These are phyloP conservation scores for Leptestheria dahalacensis DNA, from an alignment of 1,140 invertebrate genomes.

Conservation along the genomic window DNA sequence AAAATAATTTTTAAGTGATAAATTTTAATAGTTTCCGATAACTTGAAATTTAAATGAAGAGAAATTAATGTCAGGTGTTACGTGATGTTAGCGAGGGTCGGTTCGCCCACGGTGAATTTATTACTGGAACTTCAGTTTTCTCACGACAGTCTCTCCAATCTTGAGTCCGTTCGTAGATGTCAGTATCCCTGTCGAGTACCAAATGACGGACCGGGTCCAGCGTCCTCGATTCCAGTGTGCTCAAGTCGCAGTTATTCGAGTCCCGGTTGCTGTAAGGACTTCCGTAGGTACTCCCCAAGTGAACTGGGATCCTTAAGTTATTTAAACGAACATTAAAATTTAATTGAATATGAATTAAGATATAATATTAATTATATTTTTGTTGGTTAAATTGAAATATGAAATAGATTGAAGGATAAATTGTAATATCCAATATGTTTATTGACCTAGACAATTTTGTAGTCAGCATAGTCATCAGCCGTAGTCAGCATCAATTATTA, in stretches of 20 bases:
- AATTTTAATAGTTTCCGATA: not conserved
- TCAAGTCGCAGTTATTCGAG: slow-evolving; percentile 58
- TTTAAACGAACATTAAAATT: not conserved
- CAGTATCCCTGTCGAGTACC: slow-evolving; percentile 55
- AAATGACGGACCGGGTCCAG: slow-evolving; percentile 55
- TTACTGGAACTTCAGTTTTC: slow-evolving; percentile 7
- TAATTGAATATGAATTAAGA: too few relatives aligned
- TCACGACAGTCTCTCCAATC: slow-evolving; percentile 7
- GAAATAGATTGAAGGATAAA: too few relatives aligned
- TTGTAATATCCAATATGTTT: too few relatives aligned
- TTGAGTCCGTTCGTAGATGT: slow-evolving; percentile 46
- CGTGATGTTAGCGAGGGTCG: slow-evolving; percentile 11
- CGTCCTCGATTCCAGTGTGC: slow-evolving; percentile 43
- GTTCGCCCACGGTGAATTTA: not conserved
- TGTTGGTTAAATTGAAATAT: too few relatives aligned
- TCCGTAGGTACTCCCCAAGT: not conserved
- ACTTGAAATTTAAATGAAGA: too few relatives aligned
- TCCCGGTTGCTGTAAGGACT: slow-evolving; percentile 12
- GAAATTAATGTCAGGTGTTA: not conserved
- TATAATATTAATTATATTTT: too few relatives aligned
- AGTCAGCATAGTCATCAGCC: too few relatives aligned
- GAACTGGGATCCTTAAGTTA: not conserved
- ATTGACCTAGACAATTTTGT: too few relatives aligned
- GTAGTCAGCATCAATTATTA: not conserved
- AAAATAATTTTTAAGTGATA: not conserved